These are phyloP conservation scores for Sepioteuthis lessoniana DNA, from an alignment of 2,888 invertebrate genomes.

Conservation along the genomic window DNA sequence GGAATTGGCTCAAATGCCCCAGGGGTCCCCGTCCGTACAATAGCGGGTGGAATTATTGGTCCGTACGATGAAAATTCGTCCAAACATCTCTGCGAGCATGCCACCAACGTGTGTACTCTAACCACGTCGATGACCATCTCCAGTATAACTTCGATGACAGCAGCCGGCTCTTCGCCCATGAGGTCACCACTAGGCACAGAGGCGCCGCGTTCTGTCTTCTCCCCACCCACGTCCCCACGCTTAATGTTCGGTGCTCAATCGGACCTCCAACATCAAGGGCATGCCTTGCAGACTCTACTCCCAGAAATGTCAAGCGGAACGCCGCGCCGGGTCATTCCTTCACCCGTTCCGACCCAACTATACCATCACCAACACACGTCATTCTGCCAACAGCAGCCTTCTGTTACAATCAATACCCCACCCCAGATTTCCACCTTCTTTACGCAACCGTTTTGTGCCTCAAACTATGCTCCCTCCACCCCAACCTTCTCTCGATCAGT, in stretches of 20 bases:
- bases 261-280: not conserved
- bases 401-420: conserved; percentile 34
- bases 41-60: conserved; percentile 47
- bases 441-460: conserved; percentile 50
- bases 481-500: conserved; percentile 49
- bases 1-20: not conserved
- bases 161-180: conserved; percentile 61
- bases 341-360: conserved; percentile 54
- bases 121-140: conserved; percentile 66
- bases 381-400: conserved; percentile 49
- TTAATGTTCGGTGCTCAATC: conserved; percentile 48
- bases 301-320: conserved; percentile 55
- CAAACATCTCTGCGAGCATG: conserved; percentile 50
- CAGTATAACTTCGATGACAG: conserved; percentile 66
- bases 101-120: conserved; percentile 54
- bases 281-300: conserved; percentile 53
- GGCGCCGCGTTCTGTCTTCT: conserved; percentile 73
- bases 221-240: conserved; percentile 78
- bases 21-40: conserved; percentile 49
- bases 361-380: conserved; percentile 56
- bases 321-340: conserved; percentile 58
- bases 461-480: conserved; percentile 49
- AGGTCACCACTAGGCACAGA: conserved; percentile 49
- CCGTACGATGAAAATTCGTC: conserved; percentile 48
- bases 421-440: conserved; percentile 49